phyloP scores from a whole-genome alignment of 2,888 invertebrate species.

The Drosophila parthenogenetica region DNA sequence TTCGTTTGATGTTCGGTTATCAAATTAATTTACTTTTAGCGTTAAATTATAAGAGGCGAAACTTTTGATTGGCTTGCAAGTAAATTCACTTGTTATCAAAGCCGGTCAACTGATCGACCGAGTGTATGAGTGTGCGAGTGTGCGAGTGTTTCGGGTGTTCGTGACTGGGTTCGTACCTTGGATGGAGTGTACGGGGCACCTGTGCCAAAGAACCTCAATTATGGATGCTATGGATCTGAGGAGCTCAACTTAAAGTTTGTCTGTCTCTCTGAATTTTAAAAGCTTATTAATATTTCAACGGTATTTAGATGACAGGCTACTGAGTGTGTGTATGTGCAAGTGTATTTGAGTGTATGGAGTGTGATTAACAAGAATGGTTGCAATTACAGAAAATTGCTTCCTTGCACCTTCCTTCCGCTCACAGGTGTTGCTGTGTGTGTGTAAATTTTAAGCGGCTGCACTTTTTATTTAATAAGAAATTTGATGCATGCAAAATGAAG shows the following conservation, averaged over 20 bases:
- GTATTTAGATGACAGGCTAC: slow-evolving; percentile 64
- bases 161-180: slow-evolving; percentile 12
- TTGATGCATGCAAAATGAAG: slow-evolving; percentile 80
- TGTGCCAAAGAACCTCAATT: slow-evolving; percentile 44
- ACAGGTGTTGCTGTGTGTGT: slow-evolving; percentile 10
- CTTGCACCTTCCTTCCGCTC: slow-evolving; percentile 81
- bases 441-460: slow-evolving; percentile 69
- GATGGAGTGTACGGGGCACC: slow-evolving; percentile 11
- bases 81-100: slow-evolving; percentile 14
- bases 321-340: slow-evolving; percentile 25
- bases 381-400: slow-evolving; percentile 84
- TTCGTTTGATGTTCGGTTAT: slow-evolving; percentile 41
- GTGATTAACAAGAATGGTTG: slow-evolving; percentile 82
- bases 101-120: slow-evolving; percentile 18
- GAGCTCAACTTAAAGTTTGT: slow-evolving; percentile 35
- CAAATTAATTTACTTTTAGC: slow-evolving; percentile 46
- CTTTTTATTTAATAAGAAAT: slow-evolving; percentile 76
- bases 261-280: slow-evolving; percentile 48
- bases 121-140: too few relatives aligned
- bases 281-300: slow-evolving; percentile 78
- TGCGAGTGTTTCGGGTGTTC: slow-evolving; percentile 8
- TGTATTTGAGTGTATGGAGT: slow-evolving; percentile 33
- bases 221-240: slow-evolving; percentile 33
- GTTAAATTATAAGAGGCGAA: slow-evolving; percentile 27
- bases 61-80: slow-evolving; percentile 38